A percentile compares a stretch with the other conserved stretches of the same genome.
Conservation (phyloP, 2,888 invertebrate species). For the Odontothrips loti region DNA sequence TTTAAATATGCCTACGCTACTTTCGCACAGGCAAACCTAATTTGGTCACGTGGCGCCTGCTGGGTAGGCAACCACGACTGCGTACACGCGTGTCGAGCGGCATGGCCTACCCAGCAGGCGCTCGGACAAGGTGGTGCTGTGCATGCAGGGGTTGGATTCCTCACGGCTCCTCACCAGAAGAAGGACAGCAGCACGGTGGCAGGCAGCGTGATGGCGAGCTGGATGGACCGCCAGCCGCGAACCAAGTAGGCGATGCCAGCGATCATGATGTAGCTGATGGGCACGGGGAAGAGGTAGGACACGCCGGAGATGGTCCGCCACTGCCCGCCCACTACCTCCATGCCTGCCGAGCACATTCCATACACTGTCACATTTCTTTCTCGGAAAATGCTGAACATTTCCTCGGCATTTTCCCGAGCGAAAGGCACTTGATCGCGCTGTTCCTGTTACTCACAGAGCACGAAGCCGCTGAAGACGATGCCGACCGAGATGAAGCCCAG, state of each 20-base stretch:
- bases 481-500: constrained; percentile 76
- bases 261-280: constrained; percentile 68
- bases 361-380: not conserved
- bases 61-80: too few relatives aligned
- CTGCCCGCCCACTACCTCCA: constrained; percentile 72
- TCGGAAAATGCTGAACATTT: not conserved
- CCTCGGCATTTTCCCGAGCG: not conserved
- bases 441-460: constrained; percentile 49
- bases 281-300: constrained; percentile 74
- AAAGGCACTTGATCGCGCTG: too few relatives aligned
- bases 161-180: constrained; percentile 51
- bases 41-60: too few relatives aligned
- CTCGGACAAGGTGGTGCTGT: too few relatives aligned
- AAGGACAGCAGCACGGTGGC: constrained; percentile 62
- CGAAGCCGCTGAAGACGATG: constrained; percentile 75
- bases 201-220: constrained; percentile 67
- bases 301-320: constrained; percentile 78
- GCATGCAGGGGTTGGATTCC: too few relatives aligned
- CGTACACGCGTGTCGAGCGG: too few relatives aligned
- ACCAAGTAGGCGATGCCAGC: constrained; percentile 66
- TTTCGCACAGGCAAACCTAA: too few relatives aligned
- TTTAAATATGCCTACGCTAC: too few relatives aligned
- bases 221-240: constrained; percentile 68
- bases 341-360: too few relatives aligned
- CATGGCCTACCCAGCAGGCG: too few relatives aligned